Evolutionary conservation across 2,113 vertebrate species (phyloP).

Genomic region (Myrmecophaga tridactyla): DNA sequence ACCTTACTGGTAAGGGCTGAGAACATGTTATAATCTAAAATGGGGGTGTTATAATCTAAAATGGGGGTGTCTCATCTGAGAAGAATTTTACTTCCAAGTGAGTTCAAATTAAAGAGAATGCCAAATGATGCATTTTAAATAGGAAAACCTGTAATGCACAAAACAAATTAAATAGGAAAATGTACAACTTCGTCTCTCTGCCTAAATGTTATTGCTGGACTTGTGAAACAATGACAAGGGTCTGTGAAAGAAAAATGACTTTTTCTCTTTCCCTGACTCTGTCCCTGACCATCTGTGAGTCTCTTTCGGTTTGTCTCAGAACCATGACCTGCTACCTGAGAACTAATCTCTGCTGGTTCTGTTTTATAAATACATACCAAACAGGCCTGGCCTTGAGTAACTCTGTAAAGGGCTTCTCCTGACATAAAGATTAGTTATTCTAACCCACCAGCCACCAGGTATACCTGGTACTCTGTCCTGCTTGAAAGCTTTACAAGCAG

Average conservation of each 20-base stretch:
- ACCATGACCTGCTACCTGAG: not conserved
- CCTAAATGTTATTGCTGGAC: not conserved
- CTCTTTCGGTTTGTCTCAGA: not conserved
- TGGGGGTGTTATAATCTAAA: not conserved
- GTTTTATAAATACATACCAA: not conserved
- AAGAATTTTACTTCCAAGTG: not conserved
- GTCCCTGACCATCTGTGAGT: not conserved
- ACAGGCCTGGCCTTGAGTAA: not conserved
- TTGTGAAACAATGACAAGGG: not conserved
- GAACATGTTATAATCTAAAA: rapidly evolving
- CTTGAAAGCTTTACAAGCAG: not conserved
- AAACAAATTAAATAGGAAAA: not conserved
- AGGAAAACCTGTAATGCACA: not conserved
- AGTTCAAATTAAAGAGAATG: not conserved
- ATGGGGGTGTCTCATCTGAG: not conserved
- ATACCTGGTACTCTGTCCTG: not conserved
- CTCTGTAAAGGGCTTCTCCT: not conserved
- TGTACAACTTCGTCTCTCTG: not conserved
- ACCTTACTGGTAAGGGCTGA: not conserved
- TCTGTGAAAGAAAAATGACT: not conserved
- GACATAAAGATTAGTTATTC: not conserved
- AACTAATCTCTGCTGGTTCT: not conserved
- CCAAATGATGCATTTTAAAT: not conserved
- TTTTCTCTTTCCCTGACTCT: not conserved
- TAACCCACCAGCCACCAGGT: not conserved